phyloP scores from a whole-genome alignment of 1,140 invertebrate genomes.

The Magallana ariakensis region DNA sequence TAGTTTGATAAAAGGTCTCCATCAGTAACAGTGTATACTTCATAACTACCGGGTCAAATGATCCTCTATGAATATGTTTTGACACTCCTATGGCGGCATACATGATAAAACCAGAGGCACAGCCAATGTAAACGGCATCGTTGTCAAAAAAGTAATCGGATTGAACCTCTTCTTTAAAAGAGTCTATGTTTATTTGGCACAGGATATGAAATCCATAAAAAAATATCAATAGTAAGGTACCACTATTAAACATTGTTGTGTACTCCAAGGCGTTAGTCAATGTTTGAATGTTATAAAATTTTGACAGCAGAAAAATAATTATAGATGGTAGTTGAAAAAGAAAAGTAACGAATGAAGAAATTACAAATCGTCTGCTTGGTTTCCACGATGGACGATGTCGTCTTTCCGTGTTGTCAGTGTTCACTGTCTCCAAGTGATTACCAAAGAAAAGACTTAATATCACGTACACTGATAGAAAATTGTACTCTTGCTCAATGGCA shows the following conservation, averaged over 20 bases:
- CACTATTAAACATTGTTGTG: not conserved
- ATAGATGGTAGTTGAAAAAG: not conserved
- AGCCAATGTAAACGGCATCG: not conserved
- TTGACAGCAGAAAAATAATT: not conserved
- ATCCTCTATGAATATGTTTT: not conserved
- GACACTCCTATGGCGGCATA: not conserved
- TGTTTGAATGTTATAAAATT: not conserved
- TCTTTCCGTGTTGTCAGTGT: too few relatives aligned
- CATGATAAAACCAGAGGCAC: not conserved
- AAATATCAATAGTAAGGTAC: not conserved
- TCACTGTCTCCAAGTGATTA: not conserved
- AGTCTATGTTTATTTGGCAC: not conserved
- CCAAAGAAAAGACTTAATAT: not conserved
- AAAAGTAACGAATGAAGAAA: too few relatives aligned
- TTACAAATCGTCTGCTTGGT: too few relatives aligned
- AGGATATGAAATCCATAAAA: not conserved
- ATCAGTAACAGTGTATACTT: not conserved
- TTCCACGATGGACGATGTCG: too few relatives aligned
- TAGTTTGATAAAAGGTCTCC: not conserved
- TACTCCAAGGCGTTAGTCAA: not conserved
- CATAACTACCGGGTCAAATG: not conserved
- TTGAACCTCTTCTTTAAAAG: not conserved
- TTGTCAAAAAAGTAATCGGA: not conserved
- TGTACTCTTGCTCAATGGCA: not conserved
- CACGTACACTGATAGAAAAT: not conserved